Evolutionary conservation across 1,140 invertebrate species (phyloP).

Genomic region (Drosophila micromelanica): DNA sequence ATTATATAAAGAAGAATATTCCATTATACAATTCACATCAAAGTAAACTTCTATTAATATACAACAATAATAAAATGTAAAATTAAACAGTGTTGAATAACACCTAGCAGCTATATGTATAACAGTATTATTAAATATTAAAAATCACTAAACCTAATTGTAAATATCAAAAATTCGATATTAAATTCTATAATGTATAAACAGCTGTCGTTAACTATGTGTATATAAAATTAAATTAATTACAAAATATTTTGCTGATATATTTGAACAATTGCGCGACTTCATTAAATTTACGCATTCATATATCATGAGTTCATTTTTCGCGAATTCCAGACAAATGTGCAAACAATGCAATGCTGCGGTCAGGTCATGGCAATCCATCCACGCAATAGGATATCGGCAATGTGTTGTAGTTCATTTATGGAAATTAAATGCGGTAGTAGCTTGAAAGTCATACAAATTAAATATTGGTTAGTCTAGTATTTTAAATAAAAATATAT

Average conservation of each 20-base stretch:
- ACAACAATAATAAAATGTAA: too few species aligned
- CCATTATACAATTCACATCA: too few species aligned
- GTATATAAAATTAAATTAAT: conserved; percentile 31
- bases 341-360: conserved; percentile 39
- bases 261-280: conserved; percentile 69
- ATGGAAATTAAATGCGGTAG: neutral
- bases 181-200: too few species aligned
- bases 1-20: too few species aligned
- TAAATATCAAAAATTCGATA: too few species aligned
- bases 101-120: too few species aligned
- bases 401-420: neutral
- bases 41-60: too few species aligned
- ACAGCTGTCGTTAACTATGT: conserved; percentile 3
- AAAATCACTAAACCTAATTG: too few species aligned
- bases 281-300: conserved; percentile 68
- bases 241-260: conserved; percentile 18
- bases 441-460: neutral
- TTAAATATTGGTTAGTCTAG: neutral
- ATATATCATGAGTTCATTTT: conserved; percentile 61
- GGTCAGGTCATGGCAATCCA: neutral
- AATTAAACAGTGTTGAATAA: too few species aligned
- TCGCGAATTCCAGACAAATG: conserved; percentile 49
- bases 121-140: too few species aligned
- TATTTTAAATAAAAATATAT: too few species aligned
- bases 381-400: neutral